Conservation (phyloP, 2,113 vertebrate species). For the Poicephalus meyeri region DNA sequence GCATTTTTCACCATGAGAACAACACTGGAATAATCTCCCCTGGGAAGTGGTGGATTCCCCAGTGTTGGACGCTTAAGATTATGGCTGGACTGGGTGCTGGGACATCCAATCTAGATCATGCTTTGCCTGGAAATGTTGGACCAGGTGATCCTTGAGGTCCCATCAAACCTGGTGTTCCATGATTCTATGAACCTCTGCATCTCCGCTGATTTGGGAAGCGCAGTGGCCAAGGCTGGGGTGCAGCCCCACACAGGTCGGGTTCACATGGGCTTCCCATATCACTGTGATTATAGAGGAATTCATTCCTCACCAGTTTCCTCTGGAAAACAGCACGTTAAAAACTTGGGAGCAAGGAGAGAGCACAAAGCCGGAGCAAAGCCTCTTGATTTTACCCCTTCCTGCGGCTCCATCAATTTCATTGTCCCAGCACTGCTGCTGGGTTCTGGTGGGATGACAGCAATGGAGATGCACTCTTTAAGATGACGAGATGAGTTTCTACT, state of each 20-base stretch:
- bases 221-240: fast-evolving
- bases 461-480: fast-evolving
- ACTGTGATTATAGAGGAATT: not conserved
- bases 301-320: fast-evolving
- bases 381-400: not conserved
- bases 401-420: not conserved
- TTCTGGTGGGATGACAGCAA: not conserved
- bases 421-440: not conserved
- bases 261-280: not conserved
- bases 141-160: not conserved
- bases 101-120: not conserved
- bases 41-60: not conserved
- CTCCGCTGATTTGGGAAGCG: fast-evolving
- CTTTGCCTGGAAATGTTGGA: not conserved
- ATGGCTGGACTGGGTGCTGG: not conserved
- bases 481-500: not conserved
- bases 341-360: not conserved
- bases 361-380: not conserved
- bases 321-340: not conserved
- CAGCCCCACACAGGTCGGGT: fast-evolving
- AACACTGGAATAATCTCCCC: not conserved
- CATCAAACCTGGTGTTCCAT: not conserved
- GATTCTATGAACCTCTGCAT: not conserved
- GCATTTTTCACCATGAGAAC: not conserved
- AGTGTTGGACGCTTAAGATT: not conserved